Percentiles rank a stretch among this genome's conserved stretches.
Evolutionary conservation across 2,113 vertebrate species (phyloP).

Genomic region (Carassius auratus): DNA sequence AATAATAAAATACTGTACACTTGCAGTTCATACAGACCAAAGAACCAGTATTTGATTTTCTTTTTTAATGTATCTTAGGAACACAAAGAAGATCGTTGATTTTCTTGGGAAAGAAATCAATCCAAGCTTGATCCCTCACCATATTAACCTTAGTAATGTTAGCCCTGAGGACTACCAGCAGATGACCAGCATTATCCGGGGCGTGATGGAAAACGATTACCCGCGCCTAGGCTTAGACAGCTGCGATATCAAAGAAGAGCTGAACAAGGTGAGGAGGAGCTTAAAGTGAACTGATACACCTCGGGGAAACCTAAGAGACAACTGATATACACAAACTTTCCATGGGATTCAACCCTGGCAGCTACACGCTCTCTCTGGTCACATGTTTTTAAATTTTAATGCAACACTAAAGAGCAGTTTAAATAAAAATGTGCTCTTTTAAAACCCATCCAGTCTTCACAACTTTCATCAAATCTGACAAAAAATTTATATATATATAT

Average conservation of each 20-base stretch:
- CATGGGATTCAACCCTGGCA: not conserved
- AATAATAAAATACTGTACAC: not conserved
- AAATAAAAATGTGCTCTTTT: not conserved
- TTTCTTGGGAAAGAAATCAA: constrained; percentile 82
- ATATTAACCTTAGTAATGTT: constrained; percentile 87
- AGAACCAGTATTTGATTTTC: not conserved
- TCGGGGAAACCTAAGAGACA: constrained; percentile 15
- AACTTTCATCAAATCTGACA: too few relatives aligned
- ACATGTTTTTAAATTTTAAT: not conserved
- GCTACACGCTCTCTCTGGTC: not conserved
- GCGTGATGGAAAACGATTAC: constrained; percentile 83
- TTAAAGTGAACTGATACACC: not conserved
- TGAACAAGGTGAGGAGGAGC: constrained; percentile 85
- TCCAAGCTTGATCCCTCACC: constrained; percentile 82
- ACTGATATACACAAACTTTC: constrained; percentile 12
- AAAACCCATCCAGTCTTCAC: not conserved
- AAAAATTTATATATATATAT: too few relatives aligned
- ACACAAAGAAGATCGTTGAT: constrained; percentile 82
- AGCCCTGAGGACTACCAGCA: constrained; percentile 84
- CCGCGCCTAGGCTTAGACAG: constrained; percentile 78
- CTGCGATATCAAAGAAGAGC: constrained; percentile 89
- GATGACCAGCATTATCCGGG: constrained; percentile 82
- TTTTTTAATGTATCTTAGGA: constrained; percentile 78
- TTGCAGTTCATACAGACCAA: not conserved
- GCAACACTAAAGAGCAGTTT: not conserved